Percentiles rank a stretch among this genome's conserved stretches.
phyloP scores from a whole-genome alignment of 2,113 vertebrate species.

The Vicugna pacos region DNA sequence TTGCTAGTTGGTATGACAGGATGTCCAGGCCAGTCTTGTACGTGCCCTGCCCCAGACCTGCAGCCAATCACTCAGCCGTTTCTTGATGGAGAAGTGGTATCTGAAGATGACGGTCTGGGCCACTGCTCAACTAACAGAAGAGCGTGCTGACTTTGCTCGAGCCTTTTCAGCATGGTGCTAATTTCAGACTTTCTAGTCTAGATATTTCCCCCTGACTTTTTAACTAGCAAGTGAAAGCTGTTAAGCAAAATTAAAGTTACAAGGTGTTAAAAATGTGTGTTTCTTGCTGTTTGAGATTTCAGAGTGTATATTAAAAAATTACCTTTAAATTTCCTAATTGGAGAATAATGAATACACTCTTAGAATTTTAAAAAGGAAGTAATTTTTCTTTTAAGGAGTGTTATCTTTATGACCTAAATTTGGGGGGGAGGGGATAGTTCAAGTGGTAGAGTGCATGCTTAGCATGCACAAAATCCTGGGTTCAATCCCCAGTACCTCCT shows the following conservation, averaged over 20 bases:
- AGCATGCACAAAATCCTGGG: no score
- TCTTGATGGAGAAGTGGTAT: neutral
- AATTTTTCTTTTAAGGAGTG: slow-evolving; percentile 34
- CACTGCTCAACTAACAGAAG: neutral
- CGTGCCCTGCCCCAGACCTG: neutral
- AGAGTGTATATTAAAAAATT: neutral
- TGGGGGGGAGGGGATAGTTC: neutral
- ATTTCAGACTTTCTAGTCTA: neutral
- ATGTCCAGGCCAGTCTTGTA: neutral
- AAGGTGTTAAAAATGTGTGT: neutral
- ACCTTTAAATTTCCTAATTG: neutral
- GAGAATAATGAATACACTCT: neutral
- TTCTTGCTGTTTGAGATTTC: slow-evolving; percentile 40
- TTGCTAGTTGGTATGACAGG: neutral
- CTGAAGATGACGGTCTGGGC: neutral
- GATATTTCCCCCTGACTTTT: neutral
- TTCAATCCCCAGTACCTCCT: no score
- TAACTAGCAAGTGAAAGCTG: neutral
- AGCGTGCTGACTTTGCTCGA: neutral
- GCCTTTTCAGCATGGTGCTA: no score
- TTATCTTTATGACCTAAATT: slow-evolving; percentile 13
- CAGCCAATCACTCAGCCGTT: accelerated
- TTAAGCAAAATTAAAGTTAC: neutral
- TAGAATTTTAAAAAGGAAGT: neutral
- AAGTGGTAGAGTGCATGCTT: no score